Evolutionary conservation across 2,113 vertebrate genomes (phyloP).

Genomic region (Dryoscopus gambensis): DNA sequence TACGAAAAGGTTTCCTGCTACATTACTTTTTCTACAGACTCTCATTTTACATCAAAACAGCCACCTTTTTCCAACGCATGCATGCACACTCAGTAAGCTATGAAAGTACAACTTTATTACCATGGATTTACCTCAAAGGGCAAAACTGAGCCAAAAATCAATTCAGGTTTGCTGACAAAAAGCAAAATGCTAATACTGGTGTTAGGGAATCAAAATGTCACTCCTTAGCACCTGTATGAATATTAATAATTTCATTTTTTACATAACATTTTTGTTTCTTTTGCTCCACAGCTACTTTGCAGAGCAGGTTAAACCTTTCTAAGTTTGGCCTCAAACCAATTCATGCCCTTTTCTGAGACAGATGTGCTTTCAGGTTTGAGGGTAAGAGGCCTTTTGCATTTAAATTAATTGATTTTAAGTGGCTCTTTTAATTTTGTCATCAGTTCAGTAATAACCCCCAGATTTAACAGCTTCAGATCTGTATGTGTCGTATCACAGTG

Average conservation of each 20-base stretch:
- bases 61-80: background rate
- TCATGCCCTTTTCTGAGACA: background rate
- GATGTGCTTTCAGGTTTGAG: background rate
- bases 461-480: background rate
- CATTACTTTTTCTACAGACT: background rate
- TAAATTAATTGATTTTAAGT: slow-evolving; percentile 11
- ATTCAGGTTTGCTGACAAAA: slow-evolving; percentile 59
- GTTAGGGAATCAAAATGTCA: slow-evolving; percentile 57
- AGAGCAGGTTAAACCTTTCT: background rate
- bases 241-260: slow-evolving; percentile 31
- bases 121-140: slow-evolving; percentile 42
- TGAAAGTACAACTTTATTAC: slow-evolving; percentile 52
- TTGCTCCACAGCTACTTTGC: background rate
- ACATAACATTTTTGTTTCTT: background rate
- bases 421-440: background rate
- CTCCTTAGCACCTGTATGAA: slow-evolving; percentile 23
- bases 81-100: slow-evolving; percentile 13
- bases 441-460: background rate
- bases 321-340: background rate
- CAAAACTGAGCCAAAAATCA: slow-evolving; percentile 57
- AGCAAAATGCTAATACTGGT: slow-evolving; percentile 56
- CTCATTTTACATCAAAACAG: background rate
- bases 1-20: background rate
- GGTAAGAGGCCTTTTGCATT: background rate
- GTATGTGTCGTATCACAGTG: background rate